These are phyloP conservation scores for Teinopalpus imperialis DNA, from an alignment of 2,888 invertebrate species.

Conservation along the genomic window DNA sequence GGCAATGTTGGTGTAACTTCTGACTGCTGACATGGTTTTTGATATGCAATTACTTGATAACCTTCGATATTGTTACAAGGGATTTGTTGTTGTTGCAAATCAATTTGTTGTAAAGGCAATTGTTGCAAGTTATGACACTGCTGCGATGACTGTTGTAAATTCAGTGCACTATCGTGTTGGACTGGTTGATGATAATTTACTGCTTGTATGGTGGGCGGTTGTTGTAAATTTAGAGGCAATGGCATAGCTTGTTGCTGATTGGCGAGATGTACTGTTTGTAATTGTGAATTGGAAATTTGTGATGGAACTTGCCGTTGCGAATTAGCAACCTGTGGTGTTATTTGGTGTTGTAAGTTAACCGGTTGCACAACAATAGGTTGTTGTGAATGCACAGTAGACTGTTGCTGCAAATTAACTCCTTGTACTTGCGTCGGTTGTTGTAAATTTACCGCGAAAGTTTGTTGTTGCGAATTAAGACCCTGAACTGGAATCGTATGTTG, in stretches of 20 bases:
- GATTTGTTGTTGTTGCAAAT: constrained; percentile 13
- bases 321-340: background rate
- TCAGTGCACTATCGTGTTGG: background rate
- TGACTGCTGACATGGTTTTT: constrained; percentile 16
- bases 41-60: constrained; percentile 21
- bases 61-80: constrained; percentile 15
- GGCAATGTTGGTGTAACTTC: constrained; percentile 2
- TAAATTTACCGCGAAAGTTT: constrained; percentile 22
- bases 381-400: constrained; percentile 20
- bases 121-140: constrained; percentile 10
- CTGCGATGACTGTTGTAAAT: constrained; percentile 5
- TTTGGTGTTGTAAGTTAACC: constrained; percentile 3
- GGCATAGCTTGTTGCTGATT: constrained; percentile 12
- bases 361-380: background rate
- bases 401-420: constrained; percentile 28
- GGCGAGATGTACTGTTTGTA: background rate
- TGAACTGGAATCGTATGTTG: constrained; percentile 9
- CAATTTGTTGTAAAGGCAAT: constrained; percentile 5
- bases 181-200: constrained; percentile 16
- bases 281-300: background rate
- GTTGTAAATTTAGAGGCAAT: constrained; percentile 4
- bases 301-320: constrained; percentile 2
- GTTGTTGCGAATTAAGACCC: constrained; percentile 23
- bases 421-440: constrained; percentile 26
- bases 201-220: constrained; percentile 8